Evolutionary conservation across 2,113 vertebrate species (phyloP).

Genomic region (Callipepla californica): DNA sequence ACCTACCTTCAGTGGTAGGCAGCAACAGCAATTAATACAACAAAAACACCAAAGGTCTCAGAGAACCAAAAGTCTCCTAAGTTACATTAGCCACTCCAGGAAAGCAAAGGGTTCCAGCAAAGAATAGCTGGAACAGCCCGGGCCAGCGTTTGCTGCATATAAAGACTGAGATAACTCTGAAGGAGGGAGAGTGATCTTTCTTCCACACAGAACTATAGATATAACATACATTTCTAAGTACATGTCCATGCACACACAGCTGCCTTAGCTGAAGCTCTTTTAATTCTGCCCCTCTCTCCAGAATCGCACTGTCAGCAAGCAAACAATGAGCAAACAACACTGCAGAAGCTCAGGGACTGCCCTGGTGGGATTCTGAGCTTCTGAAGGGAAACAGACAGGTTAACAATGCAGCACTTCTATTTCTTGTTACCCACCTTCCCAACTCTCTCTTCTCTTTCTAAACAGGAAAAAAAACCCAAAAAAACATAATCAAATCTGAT

Average conservation of each 20-base stretch:
- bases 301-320: neutral
- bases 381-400: neutral
- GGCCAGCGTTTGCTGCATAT: fast-evolving
- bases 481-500: neutral
- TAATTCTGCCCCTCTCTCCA: neutral
- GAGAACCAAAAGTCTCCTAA: fast-evolving
- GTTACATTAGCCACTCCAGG: neutral
- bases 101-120: neutral
- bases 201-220: neutral
- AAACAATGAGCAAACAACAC: neutral
- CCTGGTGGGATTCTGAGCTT: fast-evolving
- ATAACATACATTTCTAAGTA: neutral
- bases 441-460: neutral
- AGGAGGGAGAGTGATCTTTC: neutral
- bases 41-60: neutral
- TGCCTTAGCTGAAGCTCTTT: neutral
- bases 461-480: too few relatives aligned
- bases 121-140: neutral
- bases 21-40: neutral
- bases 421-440: neutral
- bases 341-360: neutral
- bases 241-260: fast-evolving
- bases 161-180: neutral
- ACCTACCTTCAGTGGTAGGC: neutral
- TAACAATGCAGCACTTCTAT: neutral